Evolutionary conservation across 2,888 invertebrate species (phyloP).

Genomic region (Netelia fuscicornis): DNA sequence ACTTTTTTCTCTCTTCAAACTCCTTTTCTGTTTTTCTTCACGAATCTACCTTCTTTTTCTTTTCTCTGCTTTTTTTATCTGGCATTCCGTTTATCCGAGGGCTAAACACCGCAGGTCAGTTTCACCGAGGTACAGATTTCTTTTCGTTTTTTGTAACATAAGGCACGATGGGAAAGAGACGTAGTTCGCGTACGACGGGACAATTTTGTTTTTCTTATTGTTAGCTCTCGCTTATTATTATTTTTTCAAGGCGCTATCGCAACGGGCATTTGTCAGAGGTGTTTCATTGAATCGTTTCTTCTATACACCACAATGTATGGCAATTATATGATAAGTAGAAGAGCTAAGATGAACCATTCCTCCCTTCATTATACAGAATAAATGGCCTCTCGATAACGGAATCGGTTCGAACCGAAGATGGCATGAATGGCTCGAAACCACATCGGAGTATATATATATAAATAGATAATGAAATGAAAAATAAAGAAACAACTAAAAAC

Average conservation of each 20-base stretch:
- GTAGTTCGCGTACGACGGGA: conserved; percentile 27
- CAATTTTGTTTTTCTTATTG: conserved; percentile 4
- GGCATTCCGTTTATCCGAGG: conserved; percentile 18
- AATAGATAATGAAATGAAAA: too few species aligned
- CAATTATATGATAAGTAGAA: not conserved
- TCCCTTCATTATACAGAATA: not conserved
- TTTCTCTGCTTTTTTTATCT: conserved; percentile 18
- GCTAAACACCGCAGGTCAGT: conserved; percentile 54
- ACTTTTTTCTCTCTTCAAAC: conserved; percentile 45
- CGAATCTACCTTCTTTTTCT: conserved; percentile 23
- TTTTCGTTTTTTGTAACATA: conserved; percentile 10
- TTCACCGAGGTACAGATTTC: conserved; percentile 38
- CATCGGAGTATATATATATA: too few species aligned
- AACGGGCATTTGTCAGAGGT: conserved; percentile 13
- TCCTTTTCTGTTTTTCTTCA: conserved; percentile 32
- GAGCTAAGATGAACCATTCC: conserved; percentile 1
- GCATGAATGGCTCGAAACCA: not conserved
- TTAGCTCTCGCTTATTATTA: not conserved
- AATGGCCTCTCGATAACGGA: not conserved
- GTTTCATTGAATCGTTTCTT: not conserved
- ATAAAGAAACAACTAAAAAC: too few species aligned
- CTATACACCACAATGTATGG: not conserved
- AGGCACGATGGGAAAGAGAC: not conserved
- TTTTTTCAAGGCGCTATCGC: not conserved
- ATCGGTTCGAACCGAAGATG: too few species aligned